These are phyloP conservation scores for Ligdia adustata DNA, from an alignment of 2,888 invertebrate genomes.

Conservation along the genomic window DNA sequence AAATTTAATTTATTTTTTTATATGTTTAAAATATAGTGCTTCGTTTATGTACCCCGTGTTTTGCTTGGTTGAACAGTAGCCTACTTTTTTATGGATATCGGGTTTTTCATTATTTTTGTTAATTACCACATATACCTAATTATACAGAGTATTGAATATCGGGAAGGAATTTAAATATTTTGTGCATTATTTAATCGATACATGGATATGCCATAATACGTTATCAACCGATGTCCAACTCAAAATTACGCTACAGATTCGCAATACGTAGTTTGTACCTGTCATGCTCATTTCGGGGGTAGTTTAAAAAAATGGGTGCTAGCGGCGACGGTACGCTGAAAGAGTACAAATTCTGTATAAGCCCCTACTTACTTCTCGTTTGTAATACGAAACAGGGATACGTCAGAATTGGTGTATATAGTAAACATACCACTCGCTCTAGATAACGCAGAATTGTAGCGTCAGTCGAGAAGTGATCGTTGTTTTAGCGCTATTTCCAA, in stretches of 20 bases:
- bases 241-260: constrained; percentile 3
- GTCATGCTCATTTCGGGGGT: constrained; percentile 35
- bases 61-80: constrained; percentile 55
- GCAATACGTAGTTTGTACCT: constrained; percentile 27
- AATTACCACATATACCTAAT: not conserved
- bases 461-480: no score
- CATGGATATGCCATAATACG: no score
- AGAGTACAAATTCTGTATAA: constrained; percentile 91
- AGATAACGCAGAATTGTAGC: no score
- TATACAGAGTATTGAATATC: no score
- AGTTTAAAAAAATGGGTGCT: constrained; percentile 39
- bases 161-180: no score
- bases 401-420: constrained; percentile 44
- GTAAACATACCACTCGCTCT: no score
- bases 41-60: constrained; percentile 62
- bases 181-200: no score
- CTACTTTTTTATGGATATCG: constrained; percentile 18
- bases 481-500: no score
- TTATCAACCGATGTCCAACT: not conserved
- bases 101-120: not conserved
- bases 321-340: constrained; percentile 73
- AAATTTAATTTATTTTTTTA: constrained; percentile 53
- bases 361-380: constrained; percentile 82
- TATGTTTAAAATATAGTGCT: constrained; percentile 36
- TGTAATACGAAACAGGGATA: constrained; percentile 70